A percentile compares a stretch with the other conserved stretches of the same genome.
phyloP scores from a whole-genome alignment of 2,888 invertebrate species.

The Lymantria monacha region DNA sequence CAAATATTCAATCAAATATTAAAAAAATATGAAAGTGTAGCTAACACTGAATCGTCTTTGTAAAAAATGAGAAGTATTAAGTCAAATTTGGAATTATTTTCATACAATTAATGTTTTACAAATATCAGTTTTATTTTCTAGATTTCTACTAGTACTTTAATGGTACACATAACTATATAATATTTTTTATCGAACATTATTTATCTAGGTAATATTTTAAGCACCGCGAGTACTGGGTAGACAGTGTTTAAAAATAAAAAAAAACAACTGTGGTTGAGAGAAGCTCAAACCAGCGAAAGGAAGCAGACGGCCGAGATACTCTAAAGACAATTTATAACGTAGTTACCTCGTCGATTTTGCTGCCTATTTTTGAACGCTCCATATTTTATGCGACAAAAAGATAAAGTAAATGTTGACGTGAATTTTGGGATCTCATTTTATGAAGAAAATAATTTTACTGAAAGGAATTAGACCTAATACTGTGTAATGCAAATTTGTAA shows the following conservation, averaged over 20 bases:
- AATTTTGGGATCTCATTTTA: neutral
- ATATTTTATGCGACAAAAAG: conserved; percentile 14
- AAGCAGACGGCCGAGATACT: conserved; percentile 22
- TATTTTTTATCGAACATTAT: conserved; percentile 4
- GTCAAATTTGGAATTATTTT: no score
- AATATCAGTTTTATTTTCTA: no score
- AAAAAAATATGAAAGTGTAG: no score
- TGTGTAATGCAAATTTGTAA: no score
- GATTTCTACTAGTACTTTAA: no score
- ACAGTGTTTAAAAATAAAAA: conserved; percentile 33
- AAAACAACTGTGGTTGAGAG: conserved; percentile 22
- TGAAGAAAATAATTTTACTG: no score
- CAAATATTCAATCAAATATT: no score
- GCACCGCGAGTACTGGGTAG: conserved; percentile 9
- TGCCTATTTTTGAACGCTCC: conserved; percentile 14
- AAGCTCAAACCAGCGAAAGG: conserved; percentile 22
- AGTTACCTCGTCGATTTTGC: conserved; percentile 17
- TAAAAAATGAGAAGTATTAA: no score
- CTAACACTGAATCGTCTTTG: no score
- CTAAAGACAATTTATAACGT: conserved; percentile 33
- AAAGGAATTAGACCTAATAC: no score
- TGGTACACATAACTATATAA: no score
- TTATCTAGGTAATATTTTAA: conserved; percentile 22
- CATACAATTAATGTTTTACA: no score
- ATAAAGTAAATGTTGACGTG: neutral